Evolutionary conservation across 2,113 vertebrate species (phyloP), one percentile per base, ranked within the genome.

Genomic region (Brachirus orientalis): DNA sequence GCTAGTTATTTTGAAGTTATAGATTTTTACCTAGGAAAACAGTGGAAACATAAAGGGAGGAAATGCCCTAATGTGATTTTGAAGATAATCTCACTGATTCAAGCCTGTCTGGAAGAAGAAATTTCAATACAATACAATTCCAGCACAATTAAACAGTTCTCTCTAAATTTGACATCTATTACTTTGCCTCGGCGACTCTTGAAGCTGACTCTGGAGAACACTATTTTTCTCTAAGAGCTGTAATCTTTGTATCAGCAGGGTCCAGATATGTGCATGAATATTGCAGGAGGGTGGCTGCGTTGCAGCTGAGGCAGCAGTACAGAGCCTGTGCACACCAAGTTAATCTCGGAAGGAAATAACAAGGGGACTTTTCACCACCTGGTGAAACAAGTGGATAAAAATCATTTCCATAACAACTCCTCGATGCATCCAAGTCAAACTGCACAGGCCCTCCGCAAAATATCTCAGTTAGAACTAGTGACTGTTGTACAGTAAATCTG

Each of bases 191-290:
- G 52, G 12, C 58, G 18, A 47, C 44, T 62, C 40, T 50, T 69
- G 22, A 69, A 44, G 63, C 43, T 10, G 41, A 58, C 64, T 69
- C 3, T 44, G 44, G 55, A 43, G 54, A 76, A 58, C 37, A 59
- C 35, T 52, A 59, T 58, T 12, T 33, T 74, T 68, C 64, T 45
- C 51, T 74, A 80, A 75, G 66, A 65, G 59, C 58, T 62, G 62
- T 74, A 69, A 70, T 80, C 77, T 75, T 52, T 68, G 37, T 63
- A 59, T 74, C 81, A 74, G 69, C 48, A 11, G 80, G 65, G 22
- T 63, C 55, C 22, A 53, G 71, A 72, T 75, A 56, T 64, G 63
- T 62, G 50, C 75, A 81, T 81, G 77, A 85, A 77, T 86, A 83
- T 77, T 86, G 63, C 19, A 86, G 58, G 62, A 86, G 66, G 73